phyloP scores from a whole-genome alignment of 2,113 vertebrate genomes.

The Siniperca chuatsi region DNA sequence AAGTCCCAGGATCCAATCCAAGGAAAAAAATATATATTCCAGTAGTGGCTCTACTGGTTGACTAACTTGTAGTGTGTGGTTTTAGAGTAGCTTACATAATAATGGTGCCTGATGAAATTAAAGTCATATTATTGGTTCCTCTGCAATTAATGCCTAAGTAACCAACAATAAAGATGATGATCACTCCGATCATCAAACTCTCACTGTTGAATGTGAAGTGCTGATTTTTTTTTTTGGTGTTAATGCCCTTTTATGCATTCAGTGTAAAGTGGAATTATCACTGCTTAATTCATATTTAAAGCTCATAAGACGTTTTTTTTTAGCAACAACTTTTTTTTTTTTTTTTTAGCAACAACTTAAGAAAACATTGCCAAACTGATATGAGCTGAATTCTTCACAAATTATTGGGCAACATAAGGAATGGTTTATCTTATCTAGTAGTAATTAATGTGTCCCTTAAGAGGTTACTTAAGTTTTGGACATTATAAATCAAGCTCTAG shows the following conservation, averaged over 20 bases:
- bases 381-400: background rate
- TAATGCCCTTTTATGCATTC: background rate
- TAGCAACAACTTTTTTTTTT: background rate
- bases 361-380: background rate
- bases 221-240: background rate
- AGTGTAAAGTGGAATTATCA: background rate
- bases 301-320: background rate
- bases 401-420: background rate
- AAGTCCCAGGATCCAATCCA: background rate
- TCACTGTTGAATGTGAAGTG: background rate
- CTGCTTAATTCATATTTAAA: background rate
- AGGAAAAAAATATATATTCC: background rate
- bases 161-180: background rate
- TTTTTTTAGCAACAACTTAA: background rate
- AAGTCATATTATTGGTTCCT: background rate
- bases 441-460: slow-evolving; percentile 17
- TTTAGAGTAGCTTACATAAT: background rate
- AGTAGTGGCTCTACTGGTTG: background rate
- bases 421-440: slow-evolving; percentile 16
- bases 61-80: background rate
- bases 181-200: background rate
- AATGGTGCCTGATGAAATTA: background rate
- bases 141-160: background rate
- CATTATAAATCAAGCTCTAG: background rate
- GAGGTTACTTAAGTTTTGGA: background rate